Evolutionary conservation across 1,140 invertebrate species (phyloP), one percentile per base, ranked within the genome.

Genomic region (Ceratosolen fusciceps): DNA sequence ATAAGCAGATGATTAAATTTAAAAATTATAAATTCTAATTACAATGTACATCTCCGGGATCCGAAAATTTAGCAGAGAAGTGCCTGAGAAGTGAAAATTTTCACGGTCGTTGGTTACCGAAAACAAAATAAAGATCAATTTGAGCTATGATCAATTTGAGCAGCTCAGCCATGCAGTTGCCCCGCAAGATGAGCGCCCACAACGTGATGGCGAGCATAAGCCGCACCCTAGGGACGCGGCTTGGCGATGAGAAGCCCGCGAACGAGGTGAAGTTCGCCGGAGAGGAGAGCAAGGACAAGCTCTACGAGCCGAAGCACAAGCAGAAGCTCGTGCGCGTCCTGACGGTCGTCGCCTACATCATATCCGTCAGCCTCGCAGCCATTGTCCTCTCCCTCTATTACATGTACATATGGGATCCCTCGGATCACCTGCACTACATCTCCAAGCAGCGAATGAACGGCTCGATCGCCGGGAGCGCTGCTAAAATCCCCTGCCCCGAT

Each of bases 381-480:
- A 97, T 99, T 81, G 95, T 98, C 87, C 92, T 99, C 34, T 98
- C 97, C 0, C 92, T 98, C 16, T 99, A 99, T 91, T 99, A 99
- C 90, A 95, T 97, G 80, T 97, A 98, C 88, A 93, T 99, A 80
- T 99, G 98, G 98, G 94, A 98, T 88, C 96, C 96, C 0, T 93
- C 92, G 68, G 86, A 89, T 76, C 82, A 82, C 12, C 31, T 74
- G 7, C 73, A 76, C n/a, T 80, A 77, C 54, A 65, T 68, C 2
- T 31, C 82, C 21, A 82, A 82, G 65, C 58, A 82, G 49, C 21
- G 65, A 14, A 29, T 29, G 14, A 74, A 80, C 29, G 26, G n/a
- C 34, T 74, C 72, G 1, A 52, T 31, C 12, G 3, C 49, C 0
- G 29, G 21, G 14, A 49, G 9, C 16, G 31, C n/a, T 16, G 47